Conservation (phyloP, 2,113 vertebrate genomes). For the Coregonus clupeaformis region DNA sequence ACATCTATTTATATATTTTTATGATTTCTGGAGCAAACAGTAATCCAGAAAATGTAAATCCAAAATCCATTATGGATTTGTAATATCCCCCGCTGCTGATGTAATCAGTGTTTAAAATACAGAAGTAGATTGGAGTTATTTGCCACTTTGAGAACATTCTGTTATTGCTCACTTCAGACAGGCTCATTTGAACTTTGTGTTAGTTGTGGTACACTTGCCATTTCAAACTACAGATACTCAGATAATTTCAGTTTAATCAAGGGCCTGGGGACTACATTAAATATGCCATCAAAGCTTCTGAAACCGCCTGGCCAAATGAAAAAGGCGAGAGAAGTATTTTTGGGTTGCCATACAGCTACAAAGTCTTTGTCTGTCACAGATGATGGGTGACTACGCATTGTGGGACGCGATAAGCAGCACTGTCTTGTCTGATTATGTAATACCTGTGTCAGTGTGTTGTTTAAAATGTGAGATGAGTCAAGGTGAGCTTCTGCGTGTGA, state of each 20-base stretch:
- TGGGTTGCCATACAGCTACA: constrained; percentile 13
- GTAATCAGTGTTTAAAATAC: background rate
- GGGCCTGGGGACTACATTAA: background rate
- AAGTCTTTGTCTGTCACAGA: constrained; percentile 13
- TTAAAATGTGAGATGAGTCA: constrained; percentile 3
- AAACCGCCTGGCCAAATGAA: constrained; percentile 1
- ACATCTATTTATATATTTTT: no score
- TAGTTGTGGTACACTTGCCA: constrained; percentile 27
- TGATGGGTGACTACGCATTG: background rate
- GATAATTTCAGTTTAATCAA: constrained; percentile 4
- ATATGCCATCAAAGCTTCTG: constrained; percentile 4
- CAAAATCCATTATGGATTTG: background rate
- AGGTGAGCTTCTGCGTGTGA: constrained; percentile 10
- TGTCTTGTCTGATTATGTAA: constrained; percentile 36
- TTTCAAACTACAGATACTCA: constrained; percentile 12
- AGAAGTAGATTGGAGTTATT: background rate
- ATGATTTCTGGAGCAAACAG: background rate
- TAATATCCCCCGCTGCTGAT: background rate
- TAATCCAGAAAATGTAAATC: background rate
- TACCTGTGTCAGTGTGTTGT: constrained; percentile 19
- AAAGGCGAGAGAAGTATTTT: background rate
- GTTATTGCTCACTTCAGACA: background rate
- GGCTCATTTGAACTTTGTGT: constrained; percentile 2
- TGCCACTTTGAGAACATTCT: background rate
- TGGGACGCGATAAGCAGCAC: background rate